These are phyloP conservation scores for Listronotus oregonensis DNA, from an alignment of 1,140 invertebrate species.

Conservation along the genomic window DNA sequence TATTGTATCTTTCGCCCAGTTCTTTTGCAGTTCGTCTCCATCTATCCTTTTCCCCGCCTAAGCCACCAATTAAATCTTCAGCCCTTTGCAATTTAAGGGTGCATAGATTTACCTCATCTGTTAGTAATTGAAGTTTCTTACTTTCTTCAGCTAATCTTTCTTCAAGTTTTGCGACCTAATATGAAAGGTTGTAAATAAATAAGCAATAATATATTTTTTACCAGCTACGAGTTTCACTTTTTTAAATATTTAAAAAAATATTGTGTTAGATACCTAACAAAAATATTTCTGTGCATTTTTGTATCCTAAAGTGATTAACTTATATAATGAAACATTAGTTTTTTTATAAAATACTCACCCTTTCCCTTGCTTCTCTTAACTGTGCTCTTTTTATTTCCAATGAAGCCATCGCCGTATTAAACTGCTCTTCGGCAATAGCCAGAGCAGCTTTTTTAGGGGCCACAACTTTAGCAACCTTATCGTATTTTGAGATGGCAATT, in stretches of 20 bases:
- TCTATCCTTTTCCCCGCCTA: constrained; percentile 80
- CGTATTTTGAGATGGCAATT: constrained; percentile 90
- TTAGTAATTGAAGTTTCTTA: constrained; percentile 66
- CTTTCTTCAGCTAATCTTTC: constrained; percentile 67
- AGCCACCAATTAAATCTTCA: constrained; percentile 86
- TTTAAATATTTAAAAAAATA: too few relatives aligned
- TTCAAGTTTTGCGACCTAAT: constrained; percentile 69
- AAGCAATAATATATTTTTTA: background rate
- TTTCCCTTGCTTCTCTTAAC: constrained; percentile 70
- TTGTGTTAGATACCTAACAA: too few relatives aligned
- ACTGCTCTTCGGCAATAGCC: constrained; percentile 71
- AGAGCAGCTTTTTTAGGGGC: constrained; percentile 82
- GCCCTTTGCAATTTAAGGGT: constrained; percentile 89
- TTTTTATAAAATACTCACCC: constrained; percentile 28
- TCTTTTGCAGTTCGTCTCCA: constrained; percentile 81
- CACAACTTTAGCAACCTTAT: constrained; percentile 87
- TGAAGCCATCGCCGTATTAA: constrained; percentile 65
- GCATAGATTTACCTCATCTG: constrained; percentile 84
- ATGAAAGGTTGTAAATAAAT: background rate
- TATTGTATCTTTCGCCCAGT: constrained; percentile 71
- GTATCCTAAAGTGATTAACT: too few relatives aligned
- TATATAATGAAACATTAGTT: too few relatives aligned
- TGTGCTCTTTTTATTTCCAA: constrained; percentile 78
- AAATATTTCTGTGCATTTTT: too few relatives aligned
- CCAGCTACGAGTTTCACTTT: too few relatives aligned